phyloP scores from a whole-genome alignment of 2,888 invertebrate genomes.

The Venusia cambrica region DNA sequence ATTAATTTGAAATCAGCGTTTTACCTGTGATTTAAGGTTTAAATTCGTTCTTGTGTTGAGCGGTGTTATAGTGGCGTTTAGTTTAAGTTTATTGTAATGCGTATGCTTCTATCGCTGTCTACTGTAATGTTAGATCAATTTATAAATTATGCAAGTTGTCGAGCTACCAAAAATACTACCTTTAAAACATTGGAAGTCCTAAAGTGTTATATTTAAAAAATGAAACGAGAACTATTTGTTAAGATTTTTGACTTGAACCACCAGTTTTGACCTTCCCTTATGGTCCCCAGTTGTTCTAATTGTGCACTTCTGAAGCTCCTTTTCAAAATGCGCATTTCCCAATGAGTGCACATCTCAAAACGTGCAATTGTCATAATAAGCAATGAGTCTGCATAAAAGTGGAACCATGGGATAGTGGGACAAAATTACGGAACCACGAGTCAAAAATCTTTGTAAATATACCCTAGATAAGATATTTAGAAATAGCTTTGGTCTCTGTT shows the following conservation, averaged over 20 bases:
- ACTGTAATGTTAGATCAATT: constrained; percentile 30
- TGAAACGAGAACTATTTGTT: constrained; percentile 63
- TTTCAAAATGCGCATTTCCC: no score
- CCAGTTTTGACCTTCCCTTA: no score
- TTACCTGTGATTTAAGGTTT: constrained; percentile 68
- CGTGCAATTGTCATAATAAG: no score
- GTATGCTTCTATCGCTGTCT: constrained; percentile 40
- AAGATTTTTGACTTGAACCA: no score
- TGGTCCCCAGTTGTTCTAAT: no score
- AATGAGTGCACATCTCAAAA: no score
- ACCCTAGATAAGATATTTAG: constrained; percentile 46
- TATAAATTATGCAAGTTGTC: constrained; percentile 44
- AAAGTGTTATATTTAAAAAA: constrained; percentile 37
- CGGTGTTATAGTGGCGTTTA: constrained; percentile 48
- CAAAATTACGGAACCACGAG: no score
- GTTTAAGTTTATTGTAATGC: constrained; percentile 46
- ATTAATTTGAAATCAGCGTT: constrained; percentile 56
- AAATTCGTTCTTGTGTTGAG: constrained; percentile 64
- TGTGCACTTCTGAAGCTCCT: no score
- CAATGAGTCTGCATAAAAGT: no score
- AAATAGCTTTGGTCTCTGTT: constrained; percentile 70
- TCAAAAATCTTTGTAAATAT: no score
- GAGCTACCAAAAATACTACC: constrained; percentile 34
- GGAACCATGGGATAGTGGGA: no score
- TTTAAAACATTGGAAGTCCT: constrained; percentile 38